Base-by-base conservation (phyloP, 2,888 invertebrate genomes). In the Litoditis marina region DNA sequence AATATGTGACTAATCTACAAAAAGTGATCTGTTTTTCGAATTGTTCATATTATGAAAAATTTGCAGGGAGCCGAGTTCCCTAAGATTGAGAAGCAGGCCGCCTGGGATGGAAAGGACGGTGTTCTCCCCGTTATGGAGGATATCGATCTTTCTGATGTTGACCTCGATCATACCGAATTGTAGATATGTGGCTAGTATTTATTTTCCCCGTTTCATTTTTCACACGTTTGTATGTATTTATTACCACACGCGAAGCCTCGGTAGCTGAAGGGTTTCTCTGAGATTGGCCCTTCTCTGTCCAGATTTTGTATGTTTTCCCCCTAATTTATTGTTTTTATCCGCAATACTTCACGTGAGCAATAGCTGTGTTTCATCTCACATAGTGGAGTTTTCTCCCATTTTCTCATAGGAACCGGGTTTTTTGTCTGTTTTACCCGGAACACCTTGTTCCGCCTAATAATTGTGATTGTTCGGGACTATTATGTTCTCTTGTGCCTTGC, bases 11-110 rank as follows among this genome's bases (percentile, higher is more conserved):
- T n/a, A n/a, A n/a, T n/a, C n/a, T n/a, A n/a, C n/a, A n/a, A n/a
- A n/a, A n/a, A n/a, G n/a, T n/a, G n/a, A n/a, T n/a, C n/a, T n/a
- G n/a, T n/a, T n/a, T n/a, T n/a, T n/a, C n/a, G n/a, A n/a, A n/a
- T n/a, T n/a, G n/a, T n/a, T n/a, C n/a, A n/a, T n/a, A n/a, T n/a
- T n/a, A n/a, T n/a, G n/a, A n/a, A n/a, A n/a, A n/a, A n/a, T n/a
- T n/a, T n/a, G n/a, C n/a, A 63, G 77, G 92, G 92, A 22, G 90
- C 90, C 0, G 87, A 68, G 49, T 74, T 86, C 67, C 86, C 86
- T 16, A 76, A 77, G 55, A 76, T 85, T 49, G 65, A 69, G 22
- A 78, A 73, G 25, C 73, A 73, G 27, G 82, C 83, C 19, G 66
- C 83, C 1, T 86, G 86, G 86, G 86, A 86, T 73, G 86, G 86